These are phyloP conservation scores for Patiria miniata DNA, from an alignment of 35 echinoderm and acorn worm species.

Conservation along the genomic window DNA sequence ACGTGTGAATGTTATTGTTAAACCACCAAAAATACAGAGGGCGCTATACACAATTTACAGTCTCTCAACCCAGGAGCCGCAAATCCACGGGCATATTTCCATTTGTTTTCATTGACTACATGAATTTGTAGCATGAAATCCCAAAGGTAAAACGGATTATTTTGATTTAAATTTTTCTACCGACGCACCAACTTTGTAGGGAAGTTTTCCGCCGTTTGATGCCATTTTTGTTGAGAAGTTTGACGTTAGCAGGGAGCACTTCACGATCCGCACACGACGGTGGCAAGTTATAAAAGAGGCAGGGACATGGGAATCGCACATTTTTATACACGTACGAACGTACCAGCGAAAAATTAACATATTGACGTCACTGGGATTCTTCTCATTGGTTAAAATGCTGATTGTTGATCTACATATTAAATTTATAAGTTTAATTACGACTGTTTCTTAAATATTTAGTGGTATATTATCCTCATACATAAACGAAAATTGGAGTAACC, in stretches of 20 bases:
- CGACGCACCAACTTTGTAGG: slow-evolving; percentile 57
- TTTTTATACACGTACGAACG: neutral
- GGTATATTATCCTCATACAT: too few relatives aligned
- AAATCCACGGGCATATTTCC: neutral
- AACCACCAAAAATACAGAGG: neutral
- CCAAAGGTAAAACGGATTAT: too few relatives aligned
- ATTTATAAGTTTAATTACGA: too few relatives aligned
- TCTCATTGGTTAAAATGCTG: neutral
- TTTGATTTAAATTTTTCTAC: neutral
- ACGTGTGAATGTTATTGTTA: too few relatives aligned
- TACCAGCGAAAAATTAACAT: neutral
- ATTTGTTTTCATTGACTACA: too few relatives aligned
- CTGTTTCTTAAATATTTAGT: too few relatives aligned
- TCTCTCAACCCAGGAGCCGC: neutral
- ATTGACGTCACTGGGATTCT: neutral
- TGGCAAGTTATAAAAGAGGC: slow-evolving; percentile 44
- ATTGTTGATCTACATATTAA: neutral
- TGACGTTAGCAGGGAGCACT: neutral
- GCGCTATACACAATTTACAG: slow-evolving; percentile 28
- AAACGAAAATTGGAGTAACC: too few relatives aligned
- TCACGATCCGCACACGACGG: neutral
- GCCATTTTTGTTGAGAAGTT: neutral
- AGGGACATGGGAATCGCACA: neutral
- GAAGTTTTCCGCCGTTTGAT: slow-evolving; percentile 17
- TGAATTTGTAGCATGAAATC: too few relatives aligned